Percentiles rank a stretch among this genome's conserved stretches.
Conservation (phyloP, 2,113 vertebrate genomes). For the Dromaius novaehollandiae region DNA sequence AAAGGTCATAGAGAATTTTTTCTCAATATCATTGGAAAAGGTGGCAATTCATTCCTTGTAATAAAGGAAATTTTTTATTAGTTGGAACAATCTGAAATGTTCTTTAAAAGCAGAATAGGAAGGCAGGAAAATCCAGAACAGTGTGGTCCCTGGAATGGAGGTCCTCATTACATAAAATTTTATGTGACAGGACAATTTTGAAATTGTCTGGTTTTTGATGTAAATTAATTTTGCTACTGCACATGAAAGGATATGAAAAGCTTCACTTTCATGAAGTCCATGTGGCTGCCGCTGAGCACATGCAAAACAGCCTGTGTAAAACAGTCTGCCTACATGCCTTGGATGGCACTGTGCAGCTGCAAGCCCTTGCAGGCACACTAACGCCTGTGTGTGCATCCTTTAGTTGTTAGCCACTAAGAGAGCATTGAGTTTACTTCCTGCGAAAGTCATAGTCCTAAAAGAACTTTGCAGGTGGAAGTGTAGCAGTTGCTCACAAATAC, state of each 20-base stretch:
- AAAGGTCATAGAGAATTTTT: background rate
- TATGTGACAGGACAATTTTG: background rate
- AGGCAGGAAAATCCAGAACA: background rate
- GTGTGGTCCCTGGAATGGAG: background rate
- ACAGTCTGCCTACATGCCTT: fast-evolving
- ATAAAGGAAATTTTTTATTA: background rate
- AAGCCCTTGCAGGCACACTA: background rate
- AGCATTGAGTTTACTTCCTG: background rate
- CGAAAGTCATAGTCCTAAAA: background rate
- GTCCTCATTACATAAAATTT: background rate
- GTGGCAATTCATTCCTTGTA: background rate
- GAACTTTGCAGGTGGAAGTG: background rate
- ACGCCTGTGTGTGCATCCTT: background rate
- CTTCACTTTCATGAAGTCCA: background rate
- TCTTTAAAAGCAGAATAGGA: background rate
- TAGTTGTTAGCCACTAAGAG: background rate
- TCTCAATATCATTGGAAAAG: background rate
- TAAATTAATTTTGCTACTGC: background rate
- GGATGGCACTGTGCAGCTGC: too few species aligned
- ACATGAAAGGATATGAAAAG: background rate
- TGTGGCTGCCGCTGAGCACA: background rate
- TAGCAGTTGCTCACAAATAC: background rate
- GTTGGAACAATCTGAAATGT: background rate
- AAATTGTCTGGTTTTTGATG: background rate
- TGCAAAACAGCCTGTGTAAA: background rate